Percentiles rank a stretch among this genome's conserved stretches.
Conservation (phyloP, 2,888 invertebrate genomes). For the Hypena proboscidalis region DNA sequence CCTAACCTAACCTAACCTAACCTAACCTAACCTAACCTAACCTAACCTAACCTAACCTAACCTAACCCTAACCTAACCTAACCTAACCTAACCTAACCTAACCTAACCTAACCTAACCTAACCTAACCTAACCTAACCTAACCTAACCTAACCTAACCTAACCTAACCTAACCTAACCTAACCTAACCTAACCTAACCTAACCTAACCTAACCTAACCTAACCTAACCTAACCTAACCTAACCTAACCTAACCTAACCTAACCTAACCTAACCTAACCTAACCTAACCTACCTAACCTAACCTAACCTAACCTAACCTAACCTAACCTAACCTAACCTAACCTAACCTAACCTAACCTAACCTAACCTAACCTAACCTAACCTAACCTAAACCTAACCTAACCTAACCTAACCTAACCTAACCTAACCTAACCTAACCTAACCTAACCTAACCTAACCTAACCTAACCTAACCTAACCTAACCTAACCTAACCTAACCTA, state of each 20-base stretch:
- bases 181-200: constrained; percentile 27
- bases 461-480: constrained; percentile 38
- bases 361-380: constrained; percentile 18
- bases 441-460: constrained; percentile 31
- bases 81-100: constrained; percentile 5
- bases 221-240: constrained; percentile 27
- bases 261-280: constrained; percentile 15
- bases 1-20: constrained; percentile 30
- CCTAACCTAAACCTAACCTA: constrained; percentile 20
- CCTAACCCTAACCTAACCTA: constrained; percentile 11
- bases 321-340: constrained; percentile 15
- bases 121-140: constrained; percentile 34
- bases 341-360: constrained; percentile 11
- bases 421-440: constrained; percentile 29
- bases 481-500: constrained; percentile 39
- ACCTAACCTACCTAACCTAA: constrained; percentile 21
- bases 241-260: constrained; percentile 18
- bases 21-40: constrained; percentile 24
- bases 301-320: constrained; percentile 20
- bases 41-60: constrained; percentile 14
- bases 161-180: constrained; percentile 32
- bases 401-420: constrained; percentile 23
- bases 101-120: constrained; percentile 22
- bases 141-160: constrained; percentile 6
- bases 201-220: constrained; percentile 28